phyloP scores from a whole-genome alignment of 2,113 vertebrate species.

The Chitala chitala region DNA sequence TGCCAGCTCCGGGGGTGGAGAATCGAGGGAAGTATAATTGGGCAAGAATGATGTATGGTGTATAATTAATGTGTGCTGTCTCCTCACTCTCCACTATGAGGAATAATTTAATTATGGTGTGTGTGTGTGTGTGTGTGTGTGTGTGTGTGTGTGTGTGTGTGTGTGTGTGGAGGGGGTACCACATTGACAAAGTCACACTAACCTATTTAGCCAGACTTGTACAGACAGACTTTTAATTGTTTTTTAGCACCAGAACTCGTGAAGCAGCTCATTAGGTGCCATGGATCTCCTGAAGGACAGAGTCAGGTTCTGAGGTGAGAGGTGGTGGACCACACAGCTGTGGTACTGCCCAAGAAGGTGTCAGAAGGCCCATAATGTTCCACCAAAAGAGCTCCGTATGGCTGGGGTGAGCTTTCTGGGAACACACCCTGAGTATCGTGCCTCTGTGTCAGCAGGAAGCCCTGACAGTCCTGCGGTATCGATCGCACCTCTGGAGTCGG shows the following conservation, averaged over 20 bases:
- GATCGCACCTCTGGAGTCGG: no score
- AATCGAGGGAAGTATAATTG: conserved; percentile 4
- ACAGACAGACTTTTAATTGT: not conserved
- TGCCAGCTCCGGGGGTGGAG: not conserved
- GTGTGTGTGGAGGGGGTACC: no score
- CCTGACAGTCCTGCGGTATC: no score
- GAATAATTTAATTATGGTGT: no score
- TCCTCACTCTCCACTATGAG: no score
- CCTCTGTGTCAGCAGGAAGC: no score
- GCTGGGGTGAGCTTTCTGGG: not conserved
- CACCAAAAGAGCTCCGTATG: not conserved
- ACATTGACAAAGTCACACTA: not conserved
- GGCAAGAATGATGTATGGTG: not conserved
- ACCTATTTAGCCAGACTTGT: conserved; percentile 1
- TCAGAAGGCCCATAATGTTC: not conserved
- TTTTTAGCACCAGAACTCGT: not conserved
- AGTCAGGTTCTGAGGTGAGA: not conserved
- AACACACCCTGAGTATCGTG: no score
- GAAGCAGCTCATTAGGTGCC: not conserved
- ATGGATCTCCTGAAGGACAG: not conserved
- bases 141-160: no score
- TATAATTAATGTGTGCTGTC: not conserved
- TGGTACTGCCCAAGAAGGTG: not conserved
- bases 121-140: no score
- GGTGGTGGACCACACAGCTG: not conserved